Evolutionary conservation across 2,797 vertebrate genomes (phyloP), one percentile per base, ranked within the genome.

Genomic region (Phataginus tricuspis): DNA sequence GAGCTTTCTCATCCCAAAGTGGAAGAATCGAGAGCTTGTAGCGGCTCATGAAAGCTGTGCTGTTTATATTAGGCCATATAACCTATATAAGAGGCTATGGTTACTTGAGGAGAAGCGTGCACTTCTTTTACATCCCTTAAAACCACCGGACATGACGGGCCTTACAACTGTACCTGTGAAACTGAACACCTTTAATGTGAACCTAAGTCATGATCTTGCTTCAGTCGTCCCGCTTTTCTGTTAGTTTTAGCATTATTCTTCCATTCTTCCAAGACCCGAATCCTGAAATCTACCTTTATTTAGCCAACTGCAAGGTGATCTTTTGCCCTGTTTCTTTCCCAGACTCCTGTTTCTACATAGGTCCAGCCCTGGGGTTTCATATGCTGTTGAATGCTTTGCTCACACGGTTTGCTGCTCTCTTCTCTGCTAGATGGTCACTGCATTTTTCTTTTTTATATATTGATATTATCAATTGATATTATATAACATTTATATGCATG

Each of bases 121-220:
- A 21, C 3, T n/a, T 53, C 19, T 34, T 68, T 57, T 6, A 21
- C 10, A 29, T 27, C 27, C n/a, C 31, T 79, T n/a, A 34, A 57
- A 79, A 87, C 12, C 5, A 53, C 25, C 37, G 2, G 29, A 6
- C 13, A 29, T 1, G 27, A 53, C 31, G 31, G 51, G 13, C 2
- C 21, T 37, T 29, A 9, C n/a, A 13, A 6, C 18, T 55, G 29
- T 8, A 37, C 45, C 21, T 25, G n/a, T 4, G 18, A 55, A 49
- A 39, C 5, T 4, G 31, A 69, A 16, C 12, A 12, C 1, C 12
- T 21, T 83, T 57, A 27, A 16, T 0, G 0, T 34, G 37, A 72
- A 37, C 4, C 12, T 71, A 84, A 39, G 13, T 64, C 13, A 15
- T 19, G 23, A 0, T 45, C 18, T 34, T 39, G 2, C 19, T 63